These are phyloP conservation scores for Clarias pachynema DNA, from an alignment of 2,797 vertebrate genomes.

Conservation along the genomic window DNA sequence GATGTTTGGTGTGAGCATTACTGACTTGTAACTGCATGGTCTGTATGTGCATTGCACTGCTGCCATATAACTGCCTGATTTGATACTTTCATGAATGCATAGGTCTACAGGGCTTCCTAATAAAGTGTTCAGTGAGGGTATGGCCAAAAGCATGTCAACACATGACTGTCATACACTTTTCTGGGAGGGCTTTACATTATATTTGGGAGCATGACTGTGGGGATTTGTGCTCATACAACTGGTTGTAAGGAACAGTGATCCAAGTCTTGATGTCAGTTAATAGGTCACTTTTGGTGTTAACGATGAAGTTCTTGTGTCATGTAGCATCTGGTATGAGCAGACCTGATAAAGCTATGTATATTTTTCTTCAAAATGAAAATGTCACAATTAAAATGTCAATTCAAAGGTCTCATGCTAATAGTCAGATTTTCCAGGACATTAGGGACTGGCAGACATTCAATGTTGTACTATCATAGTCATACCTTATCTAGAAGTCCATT, in stretches of 20 bases:
- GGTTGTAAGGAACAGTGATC: neutral
- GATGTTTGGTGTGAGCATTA: too few relatives aligned
- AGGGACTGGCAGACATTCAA: constrained; percentile 7
- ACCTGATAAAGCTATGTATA: neutral
- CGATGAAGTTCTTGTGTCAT: neutral
- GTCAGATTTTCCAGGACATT: constrained; percentile 4
- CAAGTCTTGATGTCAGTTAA: neutral
- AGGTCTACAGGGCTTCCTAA: too few relatives aligned
- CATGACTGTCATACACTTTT: neutral
- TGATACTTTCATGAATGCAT: too few relatives aligned
- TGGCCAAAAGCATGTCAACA: neutral
- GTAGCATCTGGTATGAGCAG: neutral
- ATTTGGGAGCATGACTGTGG: neutral
- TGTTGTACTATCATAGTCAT: neutral
- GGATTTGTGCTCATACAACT: neutral
- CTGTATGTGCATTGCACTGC: too few relatives aligned
- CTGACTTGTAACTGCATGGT: too few relatives aligned
- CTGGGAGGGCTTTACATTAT: neutral
- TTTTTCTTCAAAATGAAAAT: neutral
- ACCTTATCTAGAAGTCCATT: neutral
- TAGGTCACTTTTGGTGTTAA: neutral
- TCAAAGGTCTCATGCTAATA: neutral
- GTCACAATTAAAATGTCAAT: constrained; percentile 13
- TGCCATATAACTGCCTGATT: too few relatives aligned
- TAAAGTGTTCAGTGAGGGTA: neutral